Base-by-base conservation (phyloP, 2,888 invertebrate species). In the Agrypnus murinus region DNA sequence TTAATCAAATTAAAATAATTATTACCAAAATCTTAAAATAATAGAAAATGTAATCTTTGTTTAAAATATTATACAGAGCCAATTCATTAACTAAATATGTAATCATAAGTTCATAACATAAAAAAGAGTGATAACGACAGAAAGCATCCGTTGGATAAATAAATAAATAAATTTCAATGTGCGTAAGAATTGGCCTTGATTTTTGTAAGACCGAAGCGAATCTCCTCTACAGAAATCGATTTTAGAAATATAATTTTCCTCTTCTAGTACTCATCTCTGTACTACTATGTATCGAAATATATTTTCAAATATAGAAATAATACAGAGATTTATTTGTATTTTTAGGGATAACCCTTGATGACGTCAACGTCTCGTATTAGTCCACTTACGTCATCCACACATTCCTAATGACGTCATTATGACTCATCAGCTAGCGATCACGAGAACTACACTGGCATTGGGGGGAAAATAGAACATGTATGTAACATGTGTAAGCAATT, bases 331-430 rank as follows among this genome's bases (percentile, higher is more conserved):
- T 25, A 25, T 48, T 48, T 45, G 15, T 15, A 31, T 12, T 62
- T 53, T 6, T 46, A 63, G 63, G 63, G 63, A 50, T 5, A 34
- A 46, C 71, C 69, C 53, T 40, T 68, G 73, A 77, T 82, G 81
- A 81, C 81, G 81, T 81, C 81, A 81, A 77, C 76, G 8, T 76
- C 80, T 79, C 77, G 80, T 80, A 79, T 76, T 79, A 75, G 76
- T 69, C 58, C 65, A 71, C 77, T 82, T 81, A 82, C 84, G 83
- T 84, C 84, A 84, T 81, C 67, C 25, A n/a, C 55, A 40, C 50
- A 57, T 63, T 64, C 43, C 62, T 46, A 76, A 67, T 83, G 82
- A 84, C 84, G 83, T 83, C 82, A 84, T 80, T 75, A 70, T 84
- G 84, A 84, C 68, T 83, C 82, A 84, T 65, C 45, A 25, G 43